Evolutionary conservation across 2,797 vertebrate genomes (phyloP).

Genomic region (Hippocampus kuda): DNA sequence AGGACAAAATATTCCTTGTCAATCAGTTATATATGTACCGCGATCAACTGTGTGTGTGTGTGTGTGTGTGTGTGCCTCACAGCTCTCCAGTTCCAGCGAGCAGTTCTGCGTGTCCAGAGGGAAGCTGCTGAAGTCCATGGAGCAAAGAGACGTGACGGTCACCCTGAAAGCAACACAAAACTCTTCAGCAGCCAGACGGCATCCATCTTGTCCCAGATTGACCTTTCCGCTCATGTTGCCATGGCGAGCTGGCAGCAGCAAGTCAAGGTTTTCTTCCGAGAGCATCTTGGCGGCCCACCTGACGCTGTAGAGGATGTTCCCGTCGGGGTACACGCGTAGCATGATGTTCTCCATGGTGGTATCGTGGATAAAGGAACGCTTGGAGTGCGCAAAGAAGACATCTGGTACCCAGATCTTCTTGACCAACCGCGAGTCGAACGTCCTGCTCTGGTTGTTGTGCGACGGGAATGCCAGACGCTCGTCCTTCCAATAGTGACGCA

Average conservation of each 20-base stretch:
- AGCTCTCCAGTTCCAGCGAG: slow-evolving; percentile 86
- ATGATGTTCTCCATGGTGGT: slow-evolving; percentile 85
- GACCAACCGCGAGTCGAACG: slow-evolving; percentile 79
- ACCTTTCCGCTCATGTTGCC: slow-evolving; percentile 7
- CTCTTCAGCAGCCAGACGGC: not conserved
- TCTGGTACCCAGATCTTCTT: slow-evolving; percentile 89
- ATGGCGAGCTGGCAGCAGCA: slow-evolving; percentile 8
- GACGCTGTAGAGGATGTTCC: slow-evolving; percentile 83
- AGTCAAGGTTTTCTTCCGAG: not conserved
- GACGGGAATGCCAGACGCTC: slow-evolving; percentile 82
- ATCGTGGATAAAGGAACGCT: slow-evolving; percentile 85
- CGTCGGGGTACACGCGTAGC: slow-evolving; percentile 79
- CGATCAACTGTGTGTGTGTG: slow-evolving; percentile 6
- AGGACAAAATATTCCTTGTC: not conserved
- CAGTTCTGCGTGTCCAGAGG: slow-evolving; percentile 88
- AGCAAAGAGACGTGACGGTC: slow-evolving; percentile 82
- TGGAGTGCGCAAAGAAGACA: slow-evolving; percentile 87
- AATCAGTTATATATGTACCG: too few relatives aligned
- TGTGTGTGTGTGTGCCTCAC: slow-evolving; percentile 60
- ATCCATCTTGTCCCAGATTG: not conserved
- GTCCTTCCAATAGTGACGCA: slow-evolving; percentile 91
- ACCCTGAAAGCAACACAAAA: slow-evolving; percentile 61
- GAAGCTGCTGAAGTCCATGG: slow-evolving; percentile 89
- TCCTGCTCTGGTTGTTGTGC: slow-evolving; percentile 79
- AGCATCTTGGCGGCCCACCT: slow-evolving; percentile 50